A percentile compares a stretch with the other conserved stretches of the same genome.
Evolutionary conservation across 2,797 vertebrate species (phyloP).

Genomic region (Myotis findleyi): DNA sequence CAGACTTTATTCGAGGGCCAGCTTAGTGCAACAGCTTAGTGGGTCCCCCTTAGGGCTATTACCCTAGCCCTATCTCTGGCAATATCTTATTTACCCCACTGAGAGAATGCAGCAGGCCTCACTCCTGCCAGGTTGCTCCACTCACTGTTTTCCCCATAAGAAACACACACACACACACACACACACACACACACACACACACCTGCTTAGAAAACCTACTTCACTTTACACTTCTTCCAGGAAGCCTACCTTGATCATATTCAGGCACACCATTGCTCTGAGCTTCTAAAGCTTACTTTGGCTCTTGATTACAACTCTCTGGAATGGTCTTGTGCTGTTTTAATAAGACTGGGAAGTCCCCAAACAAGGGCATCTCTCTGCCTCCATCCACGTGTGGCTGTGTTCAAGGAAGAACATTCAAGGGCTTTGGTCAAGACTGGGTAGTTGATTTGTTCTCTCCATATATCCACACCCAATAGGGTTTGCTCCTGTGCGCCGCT

Average conservation of each 20-base stretch:
- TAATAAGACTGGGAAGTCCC: not conserved
- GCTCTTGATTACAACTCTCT: not conserved
- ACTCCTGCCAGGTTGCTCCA: not conserved
- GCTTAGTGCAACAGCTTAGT: not conserved
- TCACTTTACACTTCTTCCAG: conserved; percentile 5
- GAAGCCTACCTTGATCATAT: not conserved
- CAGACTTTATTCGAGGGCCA: not conserved
- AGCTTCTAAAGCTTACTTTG: not conserved
- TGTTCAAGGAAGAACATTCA: not conserved
- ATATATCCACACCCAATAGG: not conserved
- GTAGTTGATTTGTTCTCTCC: not conserved
- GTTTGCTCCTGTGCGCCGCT: not conserved
- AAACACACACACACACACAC: not conserved
- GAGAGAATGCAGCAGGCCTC: not conserved
- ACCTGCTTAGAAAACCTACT: not conserved
- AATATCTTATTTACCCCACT: not conserved
- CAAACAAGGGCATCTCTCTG: not conserved
- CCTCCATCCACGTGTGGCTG: not conserved
- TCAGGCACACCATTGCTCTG: not conserved
- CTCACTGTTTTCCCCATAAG: not conserved
- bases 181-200: not conserved
- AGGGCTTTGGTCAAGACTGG: not conserved
- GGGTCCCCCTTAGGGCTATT: not conserved
- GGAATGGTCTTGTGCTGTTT: not conserved
- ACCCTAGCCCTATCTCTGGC: not conserved